phyloP scores from a whole-genome alignment of 2,113 vertebrate species.

The Vombatus ursinus region DNA sequence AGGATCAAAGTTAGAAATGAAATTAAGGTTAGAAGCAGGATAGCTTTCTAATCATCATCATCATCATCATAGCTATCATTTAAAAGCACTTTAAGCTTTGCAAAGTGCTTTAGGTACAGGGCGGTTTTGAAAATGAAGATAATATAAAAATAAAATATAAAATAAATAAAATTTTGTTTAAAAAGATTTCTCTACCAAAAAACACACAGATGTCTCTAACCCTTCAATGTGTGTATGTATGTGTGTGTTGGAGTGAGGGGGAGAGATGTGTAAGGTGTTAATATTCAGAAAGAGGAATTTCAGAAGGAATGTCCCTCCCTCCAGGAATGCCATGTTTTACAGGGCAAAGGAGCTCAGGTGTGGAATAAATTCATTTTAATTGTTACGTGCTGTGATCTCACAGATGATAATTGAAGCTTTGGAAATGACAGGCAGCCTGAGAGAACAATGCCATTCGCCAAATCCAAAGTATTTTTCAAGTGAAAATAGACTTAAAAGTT shows the following conservation, averaged over 20 bases:
- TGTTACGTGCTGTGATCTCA: neutral
- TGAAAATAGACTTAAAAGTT: neutral
- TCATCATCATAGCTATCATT: neutral
- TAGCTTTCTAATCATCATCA: neutral
- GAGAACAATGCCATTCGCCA: neutral
- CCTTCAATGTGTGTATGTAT: neutral
- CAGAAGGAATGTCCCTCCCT: neutral
- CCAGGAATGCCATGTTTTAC: neutral
- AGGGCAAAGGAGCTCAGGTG: neutral
- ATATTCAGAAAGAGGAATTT: neutral
- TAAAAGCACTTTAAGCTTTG: neutral
- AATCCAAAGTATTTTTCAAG: neutral
- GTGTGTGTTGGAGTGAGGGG: neutral
- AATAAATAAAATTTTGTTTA: neutral
- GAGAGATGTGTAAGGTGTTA: neutral
- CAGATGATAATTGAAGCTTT: neutral
- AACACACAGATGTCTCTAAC: neutral
- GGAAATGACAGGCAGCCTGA: slow-evolving; percentile 5
- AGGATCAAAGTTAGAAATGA: neutral
- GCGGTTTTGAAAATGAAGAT: neutral
- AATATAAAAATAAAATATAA: neutral
- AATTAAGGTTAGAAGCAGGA: neutral
- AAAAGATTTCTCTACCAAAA: neutral
- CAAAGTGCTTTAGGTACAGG: neutral
- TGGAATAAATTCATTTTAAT: slow-evolving; percentile 21